Conservation (phyloP, 2,797 vertebrate genomes). For the Liasis olivaceus region DNA sequence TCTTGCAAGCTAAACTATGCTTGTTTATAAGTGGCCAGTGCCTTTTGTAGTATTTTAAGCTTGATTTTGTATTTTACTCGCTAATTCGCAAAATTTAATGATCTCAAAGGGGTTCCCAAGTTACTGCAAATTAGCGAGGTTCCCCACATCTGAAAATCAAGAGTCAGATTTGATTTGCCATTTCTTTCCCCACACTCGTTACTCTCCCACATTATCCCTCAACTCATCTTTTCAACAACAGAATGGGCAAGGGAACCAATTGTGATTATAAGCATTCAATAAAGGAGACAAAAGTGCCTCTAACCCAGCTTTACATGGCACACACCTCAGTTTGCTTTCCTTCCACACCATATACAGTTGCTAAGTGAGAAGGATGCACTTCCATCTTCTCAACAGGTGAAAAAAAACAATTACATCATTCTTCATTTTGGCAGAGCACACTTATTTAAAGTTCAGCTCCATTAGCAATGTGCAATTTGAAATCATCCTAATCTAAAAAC, state of each 20-base stretch:
- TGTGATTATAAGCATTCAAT: conserved; percentile 34
- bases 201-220: conserved; percentile 57
- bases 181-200: conserved; percentile 52
- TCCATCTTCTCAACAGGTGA: conserved; percentile 44
- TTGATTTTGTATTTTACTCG: conserved; percentile 60
- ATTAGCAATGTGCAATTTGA: conserved; percentile 44
- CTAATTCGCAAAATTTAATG: conserved; percentile 73
- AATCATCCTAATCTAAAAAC: conserved; percentile 43
- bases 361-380: conserved; percentile 42
- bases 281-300: conserved; percentile 42
- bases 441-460: conserved; percentile 38
- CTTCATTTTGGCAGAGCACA: conserved; percentile 33
- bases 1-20: conserved; percentile 62
- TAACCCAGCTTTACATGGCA: conserved; percentile 21
- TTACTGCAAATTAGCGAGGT: conserved; percentile 75
- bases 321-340: conserved; percentile 46
- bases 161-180: conserved; percentile 64
- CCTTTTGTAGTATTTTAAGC: conserved; percentile 51
- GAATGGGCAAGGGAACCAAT: conserved; percentile 47
- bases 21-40: conserved; percentile 49
- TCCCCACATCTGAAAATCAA: conserved; percentile 67
- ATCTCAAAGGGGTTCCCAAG: conserved; percentile 35
- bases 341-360: conserved; percentile 36
- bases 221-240: conserved; percentile 55
- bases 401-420: conserved; percentile 37